Percentiles rank a stretch among this genome's conserved stretches.
phyloP scores from a whole-genome alignment of 2,888 invertebrate genomes.

The Xanthia togata region DNA sequence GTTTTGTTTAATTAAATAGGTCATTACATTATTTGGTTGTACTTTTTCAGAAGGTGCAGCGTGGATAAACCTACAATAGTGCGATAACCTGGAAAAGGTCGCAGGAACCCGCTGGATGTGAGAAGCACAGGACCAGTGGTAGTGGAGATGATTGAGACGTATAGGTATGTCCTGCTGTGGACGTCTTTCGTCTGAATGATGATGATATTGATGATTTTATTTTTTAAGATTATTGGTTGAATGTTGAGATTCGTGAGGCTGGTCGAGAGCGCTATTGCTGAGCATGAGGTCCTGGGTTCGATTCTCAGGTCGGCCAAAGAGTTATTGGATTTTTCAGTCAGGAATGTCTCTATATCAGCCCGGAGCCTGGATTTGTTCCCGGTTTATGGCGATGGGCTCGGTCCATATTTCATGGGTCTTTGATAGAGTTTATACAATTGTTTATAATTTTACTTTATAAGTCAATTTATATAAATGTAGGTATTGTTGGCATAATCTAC shows the following conservation, averaged over 20 bases:
- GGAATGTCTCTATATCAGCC: not conserved
- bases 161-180: not conserved
- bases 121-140: not conserved
- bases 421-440: too few species aligned
- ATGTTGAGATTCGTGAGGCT: not conserved
- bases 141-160: not conserved
- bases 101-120: not conserved
- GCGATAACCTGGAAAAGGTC: not conserved
- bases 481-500: too few species aligned
- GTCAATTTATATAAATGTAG: too few species aligned
- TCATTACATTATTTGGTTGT: not conserved
- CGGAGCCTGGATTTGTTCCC: not conserved
- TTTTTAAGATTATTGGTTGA: not conserved
- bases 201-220: not conserved
- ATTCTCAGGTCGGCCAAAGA: too few species aligned
- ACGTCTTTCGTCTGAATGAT: not conserved
- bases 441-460: too few species aligned
- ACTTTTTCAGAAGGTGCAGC: not conserved
- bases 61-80: not conserved
- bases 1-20: not conserved
- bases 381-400: not conserved
- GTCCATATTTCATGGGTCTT: not conserved
- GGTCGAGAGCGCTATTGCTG: not conserved
- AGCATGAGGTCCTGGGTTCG: not conserved
- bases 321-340: not conserved